phyloP scores from a whole-genome alignment of 2,888 invertebrate genomes.

The Cantharis nigra region DNA sequence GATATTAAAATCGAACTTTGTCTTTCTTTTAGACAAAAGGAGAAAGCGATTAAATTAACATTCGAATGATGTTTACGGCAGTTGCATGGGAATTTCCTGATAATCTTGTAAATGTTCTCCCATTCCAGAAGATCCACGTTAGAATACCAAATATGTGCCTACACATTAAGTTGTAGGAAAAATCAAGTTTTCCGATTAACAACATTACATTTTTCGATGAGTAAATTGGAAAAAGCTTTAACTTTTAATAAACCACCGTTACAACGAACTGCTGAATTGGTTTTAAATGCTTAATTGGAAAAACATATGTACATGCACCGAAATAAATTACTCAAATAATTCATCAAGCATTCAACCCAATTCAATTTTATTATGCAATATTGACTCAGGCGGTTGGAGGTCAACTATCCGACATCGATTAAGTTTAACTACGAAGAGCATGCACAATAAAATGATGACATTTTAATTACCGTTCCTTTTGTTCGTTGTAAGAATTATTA shows the following conservation, averaged over 20 bases:
- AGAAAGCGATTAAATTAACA: neutral
- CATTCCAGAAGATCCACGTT: neutral
- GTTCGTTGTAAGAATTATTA: neutral
- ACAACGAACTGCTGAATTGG: neutral
- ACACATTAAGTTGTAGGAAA: neutral
- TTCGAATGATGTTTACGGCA: neutral
- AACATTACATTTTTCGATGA: neutral
- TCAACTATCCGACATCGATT: conserved; percentile 1
- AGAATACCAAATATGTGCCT: neutral
- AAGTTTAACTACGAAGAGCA: neutral
- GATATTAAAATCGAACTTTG: neutral
- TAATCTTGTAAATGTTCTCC: neutral
- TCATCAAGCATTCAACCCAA: neutral
- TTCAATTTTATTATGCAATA: neutral
- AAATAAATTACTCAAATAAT: neutral
- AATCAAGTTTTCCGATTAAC: neutral
- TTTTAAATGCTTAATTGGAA: neutral
- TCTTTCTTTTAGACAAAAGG: neutral
- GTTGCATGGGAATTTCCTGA: neutral
- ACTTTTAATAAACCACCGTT: neutral
- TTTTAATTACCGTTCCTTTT: neutral
- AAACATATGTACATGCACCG: neutral
- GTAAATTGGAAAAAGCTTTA: neutral
- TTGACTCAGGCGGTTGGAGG: neutral
- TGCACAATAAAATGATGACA: neutral